These are phyloP conservation scores for Polyommatus iphigenia DNA, from an alignment of 2,888 invertebrate species.

Conservation along the genomic window DNA sequence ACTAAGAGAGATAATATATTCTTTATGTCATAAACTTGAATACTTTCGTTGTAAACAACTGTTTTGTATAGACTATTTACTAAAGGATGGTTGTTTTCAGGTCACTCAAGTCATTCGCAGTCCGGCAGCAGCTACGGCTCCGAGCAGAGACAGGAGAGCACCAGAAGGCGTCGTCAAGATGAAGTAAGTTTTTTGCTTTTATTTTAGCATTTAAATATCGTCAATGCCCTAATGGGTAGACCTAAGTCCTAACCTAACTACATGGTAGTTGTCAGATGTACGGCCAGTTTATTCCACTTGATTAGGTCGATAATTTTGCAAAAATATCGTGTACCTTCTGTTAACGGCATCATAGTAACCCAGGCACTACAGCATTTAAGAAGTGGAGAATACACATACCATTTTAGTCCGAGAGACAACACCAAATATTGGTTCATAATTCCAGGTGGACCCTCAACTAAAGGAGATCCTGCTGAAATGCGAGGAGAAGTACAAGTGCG, in stretches of 20 bases:
- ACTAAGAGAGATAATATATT: background rate
- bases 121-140: conserved; percentile 52
- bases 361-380: too few relatives aligned
- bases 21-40: background rate
- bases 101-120: conserved; percentile 53
- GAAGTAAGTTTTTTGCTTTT: conserved; percentile 46
- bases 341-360: too few relatives aligned
- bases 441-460: conserved; percentile 61
- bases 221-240: too few relatives aligned
- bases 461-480: conserved; percentile 63
- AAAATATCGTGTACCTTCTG: too few relatives aligned
- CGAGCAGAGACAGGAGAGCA: conserved; percentile 54
- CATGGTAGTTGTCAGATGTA: too few relatives aligned
- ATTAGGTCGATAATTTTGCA: too few relatives aligned
- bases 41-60: background rate
- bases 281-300: too few relatives aligned
- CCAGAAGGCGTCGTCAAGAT: conserved; percentile 59
- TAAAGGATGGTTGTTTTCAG: conserved; percentile 33
- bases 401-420: too few relatives aligned
- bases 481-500: conserved; percentile 83
- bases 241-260: too few relatives aligned
- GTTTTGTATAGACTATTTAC: background rate
- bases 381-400: background rate
- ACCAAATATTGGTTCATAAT: conserved; percentile 8
- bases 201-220: background rate